Evolutionary conservation across 2,113 vertebrate genomes (phyloP).

Genomic region (Callionymus lyra): DNA sequence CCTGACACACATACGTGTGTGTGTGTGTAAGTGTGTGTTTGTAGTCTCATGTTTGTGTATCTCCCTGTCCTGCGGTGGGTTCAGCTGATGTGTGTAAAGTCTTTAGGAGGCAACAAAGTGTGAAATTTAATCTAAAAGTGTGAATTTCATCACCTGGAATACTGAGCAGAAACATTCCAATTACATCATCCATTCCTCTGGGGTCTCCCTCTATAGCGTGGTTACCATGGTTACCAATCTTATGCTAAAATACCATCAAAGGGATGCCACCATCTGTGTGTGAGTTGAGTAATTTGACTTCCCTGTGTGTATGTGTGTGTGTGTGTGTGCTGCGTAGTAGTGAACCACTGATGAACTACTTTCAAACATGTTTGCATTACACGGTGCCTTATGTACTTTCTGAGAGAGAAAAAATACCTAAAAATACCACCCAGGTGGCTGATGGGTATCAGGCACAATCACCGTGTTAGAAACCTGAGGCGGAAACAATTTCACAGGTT

Average conservation of each 20-base stretch:
- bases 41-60: slow-evolving; percentile 12
- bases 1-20: slow-evolving; percentile 25
- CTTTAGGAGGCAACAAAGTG: slow-evolving; percentile 26
- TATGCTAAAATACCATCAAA: slow-evolving; percentile 39
- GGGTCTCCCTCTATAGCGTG: slow-evolving; percentile 10
- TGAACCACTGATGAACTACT: too few species aligned
- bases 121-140: slow-evolving; percentile 47
- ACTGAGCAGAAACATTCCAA: slow-evolving; percentile 27
- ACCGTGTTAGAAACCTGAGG: too few species aligned
- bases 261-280: slow-evolving; percentile 21
- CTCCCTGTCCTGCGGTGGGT: slow-evolving; percentile 3
- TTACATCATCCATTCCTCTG: slow-evolving; percentile 19
- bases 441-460: too few species aligned
- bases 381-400: too few species aligned
- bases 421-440: too few species aligned
- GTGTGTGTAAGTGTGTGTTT: slow-evolving; percentile 13
- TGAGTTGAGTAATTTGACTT: background rate
- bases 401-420: too few species aligned
- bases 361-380: too few species aligned
- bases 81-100: slow-evolving; percentile 11
- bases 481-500: too few species aligned
- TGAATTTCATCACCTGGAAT: slow-evolving; percentile 44
- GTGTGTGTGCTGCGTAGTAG: too few species aligned
- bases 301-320: too few species aligned
- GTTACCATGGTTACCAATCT: slow-evolving; percentile 36